Percentiles rank a stretch among this genome's conserved stretches.
phyloP scores from a whole-genome alignment of 2,888 invertebrate genomes.

The Euzophera pinguis region DNA sequence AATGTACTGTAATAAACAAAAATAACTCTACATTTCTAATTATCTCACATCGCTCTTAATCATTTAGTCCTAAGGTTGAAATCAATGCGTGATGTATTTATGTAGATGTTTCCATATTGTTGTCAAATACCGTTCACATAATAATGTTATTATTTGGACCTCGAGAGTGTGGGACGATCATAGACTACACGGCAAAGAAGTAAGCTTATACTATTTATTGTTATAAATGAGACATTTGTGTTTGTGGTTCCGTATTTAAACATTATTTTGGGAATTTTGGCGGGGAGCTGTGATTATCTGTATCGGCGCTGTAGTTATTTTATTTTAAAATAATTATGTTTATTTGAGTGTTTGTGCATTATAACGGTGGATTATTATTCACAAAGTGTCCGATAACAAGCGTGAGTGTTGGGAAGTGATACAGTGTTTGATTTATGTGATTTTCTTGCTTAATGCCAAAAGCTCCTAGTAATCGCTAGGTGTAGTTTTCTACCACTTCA shows the following conservation, averaged over 20 bases:
- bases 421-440: too few relatives aligned
- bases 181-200: slow-evolving; percentile 64
- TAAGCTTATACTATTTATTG: slow-evolving; percentile 53
- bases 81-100: slow-evolving; percentile 21
- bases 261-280: too few relatives aligned
- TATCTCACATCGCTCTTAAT: slow-evolving; percentile 18
- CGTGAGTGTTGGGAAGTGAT: too few relatives aligned
- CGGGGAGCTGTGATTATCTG: too few relatives aligned
- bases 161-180: slow-evolving; percentile 68
- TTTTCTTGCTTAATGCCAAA: too few relatives aligned
- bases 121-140: slow-evolving; percentile 49
- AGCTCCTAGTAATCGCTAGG: too few relatives aligned
- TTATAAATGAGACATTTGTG: slow-evolving; percentile 29
- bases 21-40: slow-evolving; percentile 17
- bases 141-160: slow-evolving; percentile 73
- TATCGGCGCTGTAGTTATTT: too few relatives aligned
- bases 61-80: slow-evolving; percentile 24
- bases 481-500: too few relatives aligned
- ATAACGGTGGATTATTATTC: too few relatives aligned
- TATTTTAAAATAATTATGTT: too few relatives aligned
- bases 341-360: too few relatives aligned
- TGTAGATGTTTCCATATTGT: slow-evolving; percentile 17
- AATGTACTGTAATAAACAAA: slow-evolving; percentile 55
- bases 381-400: too few relatives aligned
- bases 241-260: slow-evolving; percentile 20